Conservation (phyloP, 2,888 invertebrate genomes). For the Chaitophorus viminalis region DNA sequence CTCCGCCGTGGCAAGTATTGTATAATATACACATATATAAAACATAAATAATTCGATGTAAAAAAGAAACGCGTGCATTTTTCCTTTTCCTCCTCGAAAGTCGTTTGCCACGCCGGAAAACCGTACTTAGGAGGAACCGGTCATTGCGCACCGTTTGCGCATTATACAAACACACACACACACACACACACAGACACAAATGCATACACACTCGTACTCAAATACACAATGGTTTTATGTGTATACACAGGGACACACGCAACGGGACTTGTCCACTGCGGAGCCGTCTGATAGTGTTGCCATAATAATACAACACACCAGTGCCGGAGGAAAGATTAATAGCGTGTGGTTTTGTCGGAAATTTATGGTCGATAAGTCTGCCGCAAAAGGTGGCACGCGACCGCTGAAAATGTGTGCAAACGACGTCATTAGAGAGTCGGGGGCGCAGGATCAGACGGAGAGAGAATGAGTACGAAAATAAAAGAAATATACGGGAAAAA, state of each 20-base stretch:
- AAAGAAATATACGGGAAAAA: slow-evolving; percentile 41
- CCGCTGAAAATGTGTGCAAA: slow-evolving; percentile 51
- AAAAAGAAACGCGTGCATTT: neutral
- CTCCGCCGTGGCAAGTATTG: no score
- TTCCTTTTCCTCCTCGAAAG: neutral
- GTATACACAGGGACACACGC: no score
- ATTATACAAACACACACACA: neutral
- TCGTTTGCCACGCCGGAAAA: slow-evolving; percentile 38
- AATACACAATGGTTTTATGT: no score
- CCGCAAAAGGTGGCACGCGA: slow-evolving; percentile 58
- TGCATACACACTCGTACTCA: no score
- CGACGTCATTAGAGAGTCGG: slow-evolving; percentile 49
- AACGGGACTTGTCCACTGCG: neutral
- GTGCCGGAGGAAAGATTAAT: slow-evolving; percentile 30
- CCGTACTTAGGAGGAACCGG: slow-evolving; percentile 34
- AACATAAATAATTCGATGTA: no score
- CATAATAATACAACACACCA: neutral
- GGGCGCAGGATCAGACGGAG: neutral
- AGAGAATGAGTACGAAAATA: neutral
- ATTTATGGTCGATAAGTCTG: slow-evolving; percentile 58
- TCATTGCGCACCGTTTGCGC: neutral
- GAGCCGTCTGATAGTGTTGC: neutral
- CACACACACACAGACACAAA: no score
- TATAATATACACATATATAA: no score
- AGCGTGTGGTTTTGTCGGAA: slow-evolving; percentile 54